phyloP scores from a whole-genome alignment of 2,797 vertebrate genomes.

The Onychomys arenicola region DNA sequence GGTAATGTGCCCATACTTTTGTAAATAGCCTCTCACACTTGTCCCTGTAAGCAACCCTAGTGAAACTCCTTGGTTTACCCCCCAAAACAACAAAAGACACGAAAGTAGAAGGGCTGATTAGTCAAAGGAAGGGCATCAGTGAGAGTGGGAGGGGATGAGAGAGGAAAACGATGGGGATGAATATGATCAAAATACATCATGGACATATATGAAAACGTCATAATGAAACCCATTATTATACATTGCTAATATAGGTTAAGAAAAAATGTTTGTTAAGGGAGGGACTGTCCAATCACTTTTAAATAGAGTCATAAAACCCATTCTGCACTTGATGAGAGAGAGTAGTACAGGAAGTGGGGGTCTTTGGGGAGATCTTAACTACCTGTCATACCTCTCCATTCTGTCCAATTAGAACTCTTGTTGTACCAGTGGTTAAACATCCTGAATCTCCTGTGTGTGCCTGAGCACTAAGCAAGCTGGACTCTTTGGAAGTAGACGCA shows the following conservation, averaged over 20 bases:
- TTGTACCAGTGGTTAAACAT: accelerated
- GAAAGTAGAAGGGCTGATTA: not conserved
- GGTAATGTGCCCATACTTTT: not conserved
- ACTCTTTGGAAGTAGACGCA: not conserved
- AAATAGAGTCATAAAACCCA: not conserved
- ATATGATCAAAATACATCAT: not conserved
- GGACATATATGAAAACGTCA: not conserved
- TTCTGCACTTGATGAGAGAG: not conserved
- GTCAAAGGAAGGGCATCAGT: not conserved
- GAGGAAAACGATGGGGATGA: not conserved
- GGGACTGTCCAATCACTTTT: not conserved
- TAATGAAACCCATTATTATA: not conserved
- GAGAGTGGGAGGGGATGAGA: not conserved
- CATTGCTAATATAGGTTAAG: not conserved
- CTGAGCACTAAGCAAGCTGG: not conserved
- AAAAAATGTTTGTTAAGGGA: not conserved
- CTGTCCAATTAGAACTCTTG: not conserved
- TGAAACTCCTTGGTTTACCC: not conserved
- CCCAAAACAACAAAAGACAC: not conserved
- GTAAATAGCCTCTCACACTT: not conserved
- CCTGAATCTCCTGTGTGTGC: accelerated
- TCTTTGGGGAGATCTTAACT: not conserved
- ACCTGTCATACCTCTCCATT: accelerated
- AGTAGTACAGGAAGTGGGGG: accelerated
- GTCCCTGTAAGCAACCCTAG: not conserved